Evolutionary conservation across 2,888 invertebrate genomes (phyloP), one percentile per base, ranked within the genome.

Genomic region (Caenorhabditis sinica): DNA sequence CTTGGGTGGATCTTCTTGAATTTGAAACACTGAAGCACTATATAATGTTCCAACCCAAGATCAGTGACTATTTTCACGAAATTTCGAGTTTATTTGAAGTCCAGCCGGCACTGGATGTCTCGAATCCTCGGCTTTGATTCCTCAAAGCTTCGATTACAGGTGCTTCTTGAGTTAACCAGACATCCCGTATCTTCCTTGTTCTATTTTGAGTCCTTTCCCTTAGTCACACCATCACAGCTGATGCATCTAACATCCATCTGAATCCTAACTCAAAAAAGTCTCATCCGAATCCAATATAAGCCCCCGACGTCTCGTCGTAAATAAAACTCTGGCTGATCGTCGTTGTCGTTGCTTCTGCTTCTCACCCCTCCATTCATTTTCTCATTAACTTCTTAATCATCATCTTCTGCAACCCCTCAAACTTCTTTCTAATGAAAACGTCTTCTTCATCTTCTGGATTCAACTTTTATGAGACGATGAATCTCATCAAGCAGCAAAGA

Each of bases 321-420:
- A 69, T 69, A 43, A 69, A 69, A 69, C 25, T n/a, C 56, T 36
- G 15, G 45, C 33, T 45, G 49, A 49, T 49, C 49, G 49, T 40
- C 40, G 40, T 40, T 13, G 40, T 40, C 13, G 9, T 40, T 13
- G 1, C 13, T 0, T 40, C 49, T 49, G 40, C 28, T n/a, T 45
- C 45, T 45, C 65, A 43, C n/a, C 33, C 30, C 13, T 60, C 33
- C 40, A 40, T 40, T 40, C 20, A 69, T 56, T 69, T 69, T 69
- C 69, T 69, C 69, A 69, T 69, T 40, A 69, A 69, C 56, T 69
- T 69, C 51, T 68, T 68, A 49, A 68, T 53, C 69, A 56, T 69
- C 69, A 69, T 69, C 69, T 69, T 25, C 23, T 56, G 69, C 40
- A 69, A 69, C 15, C 6, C 13, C 15, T 20, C 25, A 5, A 30